Evolutionary conservation across 64 coral and sea anemone genomes (phyloP).

Genomic region (Pachyseris speciosa): DNA sequence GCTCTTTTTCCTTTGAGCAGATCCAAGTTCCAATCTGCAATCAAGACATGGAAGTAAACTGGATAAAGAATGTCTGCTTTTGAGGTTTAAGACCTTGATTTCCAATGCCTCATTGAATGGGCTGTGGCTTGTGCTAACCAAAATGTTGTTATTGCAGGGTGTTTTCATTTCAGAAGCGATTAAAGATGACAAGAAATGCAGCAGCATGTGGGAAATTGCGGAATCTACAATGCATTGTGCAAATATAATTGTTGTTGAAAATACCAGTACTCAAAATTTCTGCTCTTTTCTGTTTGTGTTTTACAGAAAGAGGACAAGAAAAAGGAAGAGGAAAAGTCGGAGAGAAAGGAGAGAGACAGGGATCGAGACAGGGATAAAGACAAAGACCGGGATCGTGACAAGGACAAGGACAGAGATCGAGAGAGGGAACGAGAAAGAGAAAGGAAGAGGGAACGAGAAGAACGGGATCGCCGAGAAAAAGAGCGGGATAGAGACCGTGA

Average conservation of each 20-base stretch:
- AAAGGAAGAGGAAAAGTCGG: slow-evolving; percentile 80
- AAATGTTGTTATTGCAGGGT: too few relatives aligned
- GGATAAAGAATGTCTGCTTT: not conserved
- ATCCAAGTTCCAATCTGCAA: not conserved
- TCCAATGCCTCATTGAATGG: not conserved
- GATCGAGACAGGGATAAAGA: slow-evolving; percentile 45
- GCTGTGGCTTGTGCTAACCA: not conserved
- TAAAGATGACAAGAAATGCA: not conserved
- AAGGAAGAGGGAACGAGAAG: slow-evolving; percentile 69
- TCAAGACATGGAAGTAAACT: not conserved
- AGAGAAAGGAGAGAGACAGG: slow-evolving; percentile 66
- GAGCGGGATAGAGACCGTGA: slow-evolving; percentile 81
- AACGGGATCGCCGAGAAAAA: slow-evolving; percentile 70
- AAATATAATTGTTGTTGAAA: not conserved
- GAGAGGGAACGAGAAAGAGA: slow-evolving; percentile 73
- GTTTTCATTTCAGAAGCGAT: not conserved
- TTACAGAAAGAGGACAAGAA: slow-evolving; percentile 95
- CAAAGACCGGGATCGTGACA: slow-evolving; percentile 77
- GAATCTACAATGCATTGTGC: too few relatives aligned
- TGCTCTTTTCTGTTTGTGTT: not conserved
- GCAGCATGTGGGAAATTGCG: not conserved
- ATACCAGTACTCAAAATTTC: not conserved
- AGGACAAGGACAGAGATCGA: slow-evolving; percentile 67
- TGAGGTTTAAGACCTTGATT: slow-evolving; percentile 6
- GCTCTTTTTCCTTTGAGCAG: slow-evolving; percentile 13